Percentiles rank a stretch among this genome's conserved stretches.
Conservation (phyloP, 2,797 vertebrate species). For the Cottoperca gobio region DNA sequence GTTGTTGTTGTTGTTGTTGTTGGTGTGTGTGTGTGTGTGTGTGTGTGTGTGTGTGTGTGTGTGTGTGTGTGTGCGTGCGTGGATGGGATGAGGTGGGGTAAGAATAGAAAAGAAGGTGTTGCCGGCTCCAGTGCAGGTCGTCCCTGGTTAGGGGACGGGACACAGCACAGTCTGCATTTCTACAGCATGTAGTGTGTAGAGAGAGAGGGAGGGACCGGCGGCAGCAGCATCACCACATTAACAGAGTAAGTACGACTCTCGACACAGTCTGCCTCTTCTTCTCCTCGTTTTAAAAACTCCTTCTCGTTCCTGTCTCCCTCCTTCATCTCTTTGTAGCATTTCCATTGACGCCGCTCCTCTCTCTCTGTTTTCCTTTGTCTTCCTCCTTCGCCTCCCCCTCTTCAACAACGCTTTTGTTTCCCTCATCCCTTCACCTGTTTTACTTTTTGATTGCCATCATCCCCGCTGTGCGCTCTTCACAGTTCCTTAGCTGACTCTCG, state of each 20-base stretch:
- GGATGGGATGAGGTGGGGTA: constrained; percentile 59
- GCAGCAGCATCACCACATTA: constrained; percentile 63
- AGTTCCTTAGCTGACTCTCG: constrained; percentile 1
- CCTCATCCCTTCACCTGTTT: constrained; percentile 29
- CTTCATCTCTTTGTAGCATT: constrained; percentile 31
- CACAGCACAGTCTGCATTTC: constrained; percentile 55
- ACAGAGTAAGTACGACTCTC: constrained; percentile 74
- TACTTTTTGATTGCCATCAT: constrained; percentile 33
- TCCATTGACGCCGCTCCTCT: constrained; percentile 27
- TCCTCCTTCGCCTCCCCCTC: constrained; percentile 30
- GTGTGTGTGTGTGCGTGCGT: constrained; percentile 32
- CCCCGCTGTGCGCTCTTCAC: constrained; percentile 8
- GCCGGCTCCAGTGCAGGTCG: constrained; percentile 69
- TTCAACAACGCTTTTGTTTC: constrained; percentile 20
- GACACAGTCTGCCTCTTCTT: constrained; percentile 34
- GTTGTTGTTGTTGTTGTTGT: constrained; percentile 42
- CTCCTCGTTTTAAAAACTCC: constrained; percentile 14
- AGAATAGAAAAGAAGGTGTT: constrained; percentile 69
- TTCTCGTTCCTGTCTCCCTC: constrained; percentile 15
- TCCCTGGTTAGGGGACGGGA: constrained; percentile 66
- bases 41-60: constrained; percentile 31
- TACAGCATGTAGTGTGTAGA: constrained; percentile 72
- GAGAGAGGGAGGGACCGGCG: constrained; percentile 58
- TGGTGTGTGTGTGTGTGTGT: constrained; percentile 21
- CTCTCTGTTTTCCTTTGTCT: constrained; percentile 42